Evolutionary conservation across 1,140 invertebrate genomes (phyloP).

Genomic region (Homalodisca vitripennis): DNA sequence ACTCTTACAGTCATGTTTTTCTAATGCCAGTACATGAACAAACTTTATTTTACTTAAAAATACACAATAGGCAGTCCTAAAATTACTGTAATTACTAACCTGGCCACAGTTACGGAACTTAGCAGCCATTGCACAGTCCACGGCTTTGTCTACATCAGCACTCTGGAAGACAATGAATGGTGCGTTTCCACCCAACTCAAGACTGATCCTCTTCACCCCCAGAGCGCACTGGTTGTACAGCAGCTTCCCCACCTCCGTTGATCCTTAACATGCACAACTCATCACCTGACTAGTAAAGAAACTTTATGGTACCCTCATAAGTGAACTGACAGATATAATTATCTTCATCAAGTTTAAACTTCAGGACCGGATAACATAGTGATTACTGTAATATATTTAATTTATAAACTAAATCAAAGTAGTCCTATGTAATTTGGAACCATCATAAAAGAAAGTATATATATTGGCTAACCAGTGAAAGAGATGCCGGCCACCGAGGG

Average conservation of each 20-base stretch:
- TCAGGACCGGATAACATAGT: no score
- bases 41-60: no score
- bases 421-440: no score
- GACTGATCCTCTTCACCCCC: conserved; percentile 84
- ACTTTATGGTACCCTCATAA: no score
- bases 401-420: not conserved
- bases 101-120: conserved; percentile 95
- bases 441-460: not conserved
- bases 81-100: no score
- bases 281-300: no score
- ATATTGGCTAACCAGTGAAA: conserved; percentile 68
- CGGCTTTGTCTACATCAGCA: conserved; percentile 84
- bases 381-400: not conserved
- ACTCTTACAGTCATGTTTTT: no score
- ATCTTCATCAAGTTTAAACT: no score
- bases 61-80: no score
- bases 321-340: no score
- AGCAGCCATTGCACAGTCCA: conserved; percentile 79
- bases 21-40: no score
- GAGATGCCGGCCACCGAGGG: conserved; percentile 84
- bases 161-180: conserved; percentile 96
- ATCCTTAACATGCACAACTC: conserved; percentile 62
- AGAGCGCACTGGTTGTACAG: conserved; percentile 79
- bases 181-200: conserved; percentile 97
- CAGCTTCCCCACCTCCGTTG: conserved; percentile 81